phyloP scores from a whole-genome alignment of 2,888 invertebrate species.

The Sesia apiformis region DNA sequence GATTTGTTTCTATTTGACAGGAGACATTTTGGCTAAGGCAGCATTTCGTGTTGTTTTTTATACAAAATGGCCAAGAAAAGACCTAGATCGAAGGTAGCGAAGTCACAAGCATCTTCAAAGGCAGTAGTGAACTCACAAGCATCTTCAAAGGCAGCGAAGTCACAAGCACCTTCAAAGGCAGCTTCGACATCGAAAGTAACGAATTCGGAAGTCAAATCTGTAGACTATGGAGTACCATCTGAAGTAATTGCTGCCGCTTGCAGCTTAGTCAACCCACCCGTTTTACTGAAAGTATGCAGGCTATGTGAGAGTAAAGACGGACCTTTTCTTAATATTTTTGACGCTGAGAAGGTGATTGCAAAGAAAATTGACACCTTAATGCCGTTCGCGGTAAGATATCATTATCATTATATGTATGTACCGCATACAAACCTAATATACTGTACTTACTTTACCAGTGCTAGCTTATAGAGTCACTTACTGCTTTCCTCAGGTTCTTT shows the following conservation, averaged over 20 bases:
- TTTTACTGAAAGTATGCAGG: constrained; percentile 53
- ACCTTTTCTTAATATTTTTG: constrained; percentile 65
- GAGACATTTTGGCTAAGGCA: no score
- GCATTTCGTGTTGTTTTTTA: neutral
- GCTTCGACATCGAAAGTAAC: neutral
- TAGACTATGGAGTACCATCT: neutral
- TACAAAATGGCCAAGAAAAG: constrained; percentile 48
- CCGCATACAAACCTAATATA: neutral
- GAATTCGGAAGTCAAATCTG: neutral
- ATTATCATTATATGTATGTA: neutral
- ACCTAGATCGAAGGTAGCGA: constrained; percentile 26
- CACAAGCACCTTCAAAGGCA: neutral
- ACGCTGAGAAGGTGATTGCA: constrained; percentile 49
- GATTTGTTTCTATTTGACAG: no score
- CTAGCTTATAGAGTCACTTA: no score
- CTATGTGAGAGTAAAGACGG: constrained; percentile 64
- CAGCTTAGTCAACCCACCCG: constrained; percentile 25
- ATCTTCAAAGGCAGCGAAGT: constrained; percentile 4
- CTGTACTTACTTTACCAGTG: neutral
- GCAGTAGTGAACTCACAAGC: constrained; percentile 6
- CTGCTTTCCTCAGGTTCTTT: no score
- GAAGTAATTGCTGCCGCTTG: constrained; percentile 33
- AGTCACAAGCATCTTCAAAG: constrained; percentile 6
- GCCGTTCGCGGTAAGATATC: constrained; percentile 54
- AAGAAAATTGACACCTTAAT: constrained; percentile 59